Base-by-base conservation (phyloP, 2,888 invertebrate species). In the Apodemia zela region DNA sequence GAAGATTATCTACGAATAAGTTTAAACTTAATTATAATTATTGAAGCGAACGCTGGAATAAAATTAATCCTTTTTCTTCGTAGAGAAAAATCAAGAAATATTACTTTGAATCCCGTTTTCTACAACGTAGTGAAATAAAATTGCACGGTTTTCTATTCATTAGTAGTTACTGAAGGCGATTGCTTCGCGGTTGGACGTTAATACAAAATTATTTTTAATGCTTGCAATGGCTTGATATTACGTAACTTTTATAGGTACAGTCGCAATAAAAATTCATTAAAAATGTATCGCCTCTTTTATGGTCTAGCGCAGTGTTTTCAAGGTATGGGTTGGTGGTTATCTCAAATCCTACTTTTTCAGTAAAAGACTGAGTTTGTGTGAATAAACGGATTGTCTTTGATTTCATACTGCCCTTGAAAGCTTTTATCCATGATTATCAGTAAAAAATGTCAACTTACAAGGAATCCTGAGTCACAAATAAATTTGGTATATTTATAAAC, bases 181-280 rank as follows among this genome's bases (percentile, higher is more conserved):
- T 18, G 51, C 62, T 25, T 45, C 45, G 33, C 45, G 45, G 21
- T 35, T 33, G 60, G 18, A 60, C 59, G 62, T 62, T 66, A 49
- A 63, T 63, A 59, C 47, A 38, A 51, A 63, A 51, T 63, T 63
- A 63, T 63, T 54, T 38, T 63, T 60, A 63, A 63, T 63, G 63
- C 49, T 59, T 49, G 35, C 63, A 33, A 58, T 58, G 58, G 10
- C 51, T 49, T 18, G 51, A 21, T 51, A 38, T 38, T 38, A 38
- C 13, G 33, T 33, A 8, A 33, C 25, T 25, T 25, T 7, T 33
- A 33, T 38, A 8, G 38, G 15, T 42, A 42, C 38, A 42, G 4
- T 42, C 15, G 13, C 38, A 42, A 42, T 42, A 42, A 42, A 42
- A 42, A 15, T 3, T 15, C 15, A 42, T 42, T 42, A 42, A 42